Evolutionary conservation across 2,888 invertebrate species (phyloP).

Genomic region (Agrilus cyanescens): DNA sequence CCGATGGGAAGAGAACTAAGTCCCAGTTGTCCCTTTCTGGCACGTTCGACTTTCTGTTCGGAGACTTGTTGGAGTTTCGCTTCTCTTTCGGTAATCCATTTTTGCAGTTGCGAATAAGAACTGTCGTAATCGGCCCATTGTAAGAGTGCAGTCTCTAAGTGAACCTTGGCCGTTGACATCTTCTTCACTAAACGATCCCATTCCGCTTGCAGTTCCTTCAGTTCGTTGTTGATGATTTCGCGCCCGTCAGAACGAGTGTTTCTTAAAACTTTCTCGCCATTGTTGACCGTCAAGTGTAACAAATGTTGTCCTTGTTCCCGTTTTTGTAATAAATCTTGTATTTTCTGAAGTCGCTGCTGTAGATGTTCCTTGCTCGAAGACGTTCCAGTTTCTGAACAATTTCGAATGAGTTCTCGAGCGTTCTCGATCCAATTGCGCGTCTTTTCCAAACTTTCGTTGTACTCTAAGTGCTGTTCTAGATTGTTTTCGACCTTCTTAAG

Average conservation of each 20-base stretch:
- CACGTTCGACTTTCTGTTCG: constrained; percentile 70
- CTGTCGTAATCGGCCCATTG: constrained; percentile 97
- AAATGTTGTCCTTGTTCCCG: constrained; percentile 81
- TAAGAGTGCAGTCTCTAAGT: constrained; percentile 76
- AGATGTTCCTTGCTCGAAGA: constrained; percentile 71
- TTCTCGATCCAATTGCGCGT: constrained; percentile 78
- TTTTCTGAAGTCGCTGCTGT: constrained; percentile 67
- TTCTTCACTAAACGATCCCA: constrained; percentile 88
- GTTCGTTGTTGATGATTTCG: constrained; percentile 73
- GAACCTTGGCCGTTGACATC: constrained; percentile 83
- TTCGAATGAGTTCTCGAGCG: constrained; percentile 70
- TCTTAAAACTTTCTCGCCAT: constrained; percentile 79
- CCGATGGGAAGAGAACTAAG: constrained; percentile 69
- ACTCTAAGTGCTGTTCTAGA: constrained; percentile 72
- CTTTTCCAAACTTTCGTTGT: constrained; percentile 61
- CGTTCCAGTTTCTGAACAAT: constrained; percentile 66
- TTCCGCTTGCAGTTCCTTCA: constrained; percentile 81
- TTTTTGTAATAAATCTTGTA: constrained; percentile 66
- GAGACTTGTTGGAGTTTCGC: constrained; percentile 83
- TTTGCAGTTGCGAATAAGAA: constrained; percentile 80
- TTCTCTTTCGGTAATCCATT: constrained; percentile 91
- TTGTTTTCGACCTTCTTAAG: constrained; percentile 84
- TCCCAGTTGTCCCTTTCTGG: constrained; percentile 65
- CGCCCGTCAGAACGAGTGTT: constrained; percentile 83
- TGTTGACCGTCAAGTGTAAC: constrained; percentile 76